Conservation (phyloP, 2,797 vertebrate species). For the Synaphobranchus kaupii region DNA sequence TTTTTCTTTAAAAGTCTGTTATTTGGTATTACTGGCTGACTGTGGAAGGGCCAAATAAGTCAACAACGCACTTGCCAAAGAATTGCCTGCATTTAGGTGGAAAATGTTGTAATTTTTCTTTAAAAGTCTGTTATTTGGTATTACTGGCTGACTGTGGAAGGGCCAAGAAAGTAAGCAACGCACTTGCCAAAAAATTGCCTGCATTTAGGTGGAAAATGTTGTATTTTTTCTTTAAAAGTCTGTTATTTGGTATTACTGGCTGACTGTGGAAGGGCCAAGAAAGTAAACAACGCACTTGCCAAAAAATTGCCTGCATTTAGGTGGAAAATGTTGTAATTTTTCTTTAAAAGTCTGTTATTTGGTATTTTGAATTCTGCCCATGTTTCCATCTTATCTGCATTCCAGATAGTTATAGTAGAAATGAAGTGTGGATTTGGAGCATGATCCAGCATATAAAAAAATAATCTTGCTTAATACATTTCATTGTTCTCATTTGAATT, state of each 20-base stretch:
- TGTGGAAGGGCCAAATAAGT: not conserved
- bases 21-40: not conserved
- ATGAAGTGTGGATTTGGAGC: slow-evolving; percentile 19
- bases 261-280: not conserved
- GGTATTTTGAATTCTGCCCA: not conserved
- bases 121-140: not conserved
- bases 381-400: slow-evolving; percentile 4
- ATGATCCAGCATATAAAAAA: slow-evolving; percentile 1
- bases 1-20: not conserved
- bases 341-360: not conserved
- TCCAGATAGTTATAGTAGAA: not conserved
- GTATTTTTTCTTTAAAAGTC: not conserved
- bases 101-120: not conserved
- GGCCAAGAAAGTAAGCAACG: not conserved
- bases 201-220: not conserved
- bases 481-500: slow-evolving; percentile 15
- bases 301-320: not conserved
- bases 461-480: not conserved
- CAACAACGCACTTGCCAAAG: not conserved
- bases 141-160: not conserved
- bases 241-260: not conserved
- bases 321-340: not conserved
- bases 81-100: not conserved
- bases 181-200: not conserved
- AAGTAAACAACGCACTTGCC: not conserved